phyloP scores from a whole-genome alignment of 2,797 vertebrate species.

The Pseudotriccus pelzelni region DNA sequence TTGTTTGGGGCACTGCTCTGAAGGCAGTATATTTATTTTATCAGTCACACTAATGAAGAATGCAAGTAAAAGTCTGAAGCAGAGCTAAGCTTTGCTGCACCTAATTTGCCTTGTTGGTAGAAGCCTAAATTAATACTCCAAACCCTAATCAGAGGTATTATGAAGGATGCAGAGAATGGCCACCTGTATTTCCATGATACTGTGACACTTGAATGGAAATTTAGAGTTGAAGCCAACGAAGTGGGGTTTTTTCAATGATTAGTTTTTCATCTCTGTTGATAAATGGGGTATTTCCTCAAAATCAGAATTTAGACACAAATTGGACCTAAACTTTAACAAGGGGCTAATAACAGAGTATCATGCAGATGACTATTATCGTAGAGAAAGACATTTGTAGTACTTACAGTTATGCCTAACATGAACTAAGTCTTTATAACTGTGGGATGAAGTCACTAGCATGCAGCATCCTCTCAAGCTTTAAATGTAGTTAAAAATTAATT shows the following conservation, averaged over 20 bases:
- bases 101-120: neutral
- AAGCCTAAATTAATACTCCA: neutral
- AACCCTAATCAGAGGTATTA: neutral
- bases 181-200: neutral
- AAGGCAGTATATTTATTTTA: neutral
- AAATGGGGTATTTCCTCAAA: neutral
- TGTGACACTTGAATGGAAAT: neutral
- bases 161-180: neutral
- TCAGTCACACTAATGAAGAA: neutral
- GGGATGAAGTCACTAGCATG: neutral
- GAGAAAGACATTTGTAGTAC: neutral
- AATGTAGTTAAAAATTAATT: neutral
- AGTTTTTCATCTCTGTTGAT: neutral
- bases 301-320: neutral
- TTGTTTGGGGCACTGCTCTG: neutral
- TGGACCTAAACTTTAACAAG: neutral
- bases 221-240: neutral
- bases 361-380: neutral
- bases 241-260: accelerated
- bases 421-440: neutral
- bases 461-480: neutral
- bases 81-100: neutral
- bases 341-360: neutral
- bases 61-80: neutral
- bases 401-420: neutral